Evolutionary conservation across 1,140 invertebrate species (phyloP), one percentile per base, ranked within the genome.

Genomic region (Pseudachorutes palmiensis): DNA sequence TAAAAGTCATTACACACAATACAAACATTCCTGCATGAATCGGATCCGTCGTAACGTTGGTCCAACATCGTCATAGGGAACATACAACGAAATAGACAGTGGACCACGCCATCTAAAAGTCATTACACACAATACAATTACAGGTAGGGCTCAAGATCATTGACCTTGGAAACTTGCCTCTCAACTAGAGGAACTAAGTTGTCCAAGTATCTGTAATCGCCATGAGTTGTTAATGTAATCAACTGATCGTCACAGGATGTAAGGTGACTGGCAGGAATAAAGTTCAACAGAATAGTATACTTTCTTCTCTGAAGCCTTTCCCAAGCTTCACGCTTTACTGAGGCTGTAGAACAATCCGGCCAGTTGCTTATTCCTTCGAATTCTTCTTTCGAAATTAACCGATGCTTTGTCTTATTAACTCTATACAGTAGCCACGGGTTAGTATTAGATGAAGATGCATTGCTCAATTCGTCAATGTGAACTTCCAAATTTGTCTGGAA

Each of bases 161-260:
- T n/a, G n/a, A n/a, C n/a, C n/a, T n/a, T n/a, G n/a, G n/a, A n/a
- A n/a, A n/a, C n/a, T n/a, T n/a, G n/a, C n/a, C n/a, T 68, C 36
- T 75, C 49, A 41, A 76, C 76, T 16, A 82, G 67, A 14, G 75
- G 75, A 26, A 76, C 74, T n/a, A 79, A 74, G 70, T 82, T 81
- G 51, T 79, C 75, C 36, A 82, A 62, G 67, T 76, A 78, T 36
- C 78, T 77, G 48, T 75, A 77, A 61, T 77, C 77, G 1, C 76
- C 79, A 67, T 82, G 80, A 2, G 80, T 82, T 0, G 79, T 78
- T 16, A 79, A 77, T 0, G 80, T 82, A 12, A 82, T 76, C n/a
- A 75, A 76, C 60, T 77, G 12, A 14, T 55, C 75, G 55, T 77
- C 72, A 69, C 76, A 77, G 2, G 32, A 33, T 59, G 75, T 36